Evolutionary conservation across 35 echinoderm and acorn worm genomes (phyloP).

Genomic region (Amphiura filiformis): DNA sequence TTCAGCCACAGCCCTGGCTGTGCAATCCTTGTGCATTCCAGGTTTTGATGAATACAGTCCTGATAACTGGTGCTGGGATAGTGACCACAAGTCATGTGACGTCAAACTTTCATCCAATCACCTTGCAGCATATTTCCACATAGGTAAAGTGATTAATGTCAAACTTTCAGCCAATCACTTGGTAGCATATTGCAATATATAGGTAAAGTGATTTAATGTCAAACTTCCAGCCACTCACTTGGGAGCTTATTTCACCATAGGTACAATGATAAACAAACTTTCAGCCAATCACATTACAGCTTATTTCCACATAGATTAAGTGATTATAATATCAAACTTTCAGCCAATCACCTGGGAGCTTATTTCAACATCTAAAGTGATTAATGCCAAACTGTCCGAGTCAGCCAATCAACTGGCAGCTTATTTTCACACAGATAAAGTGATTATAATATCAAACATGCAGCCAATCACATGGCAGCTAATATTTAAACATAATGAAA

Average conservation of each 20-base stretch:
- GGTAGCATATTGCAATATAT: too few species aligned
- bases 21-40: not conserved
- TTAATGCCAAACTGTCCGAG: too few species aligned
- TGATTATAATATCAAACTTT: slow-evolving; percentile 51
- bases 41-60: slow-evolving; percentile 31
- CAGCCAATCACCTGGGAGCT: slow-evolving; percentile 53
- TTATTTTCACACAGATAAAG: too few species aligned
- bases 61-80: slow-evolving; percentile 89
- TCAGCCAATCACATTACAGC: slow-evolving; percentile 46
- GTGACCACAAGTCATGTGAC: slow-evolving; percentile 68
- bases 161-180: too few species aligned
- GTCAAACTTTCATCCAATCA: slow-evolving; percentile 53
- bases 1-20: not conserved
- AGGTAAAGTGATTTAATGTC: slow-evolving; percentile 4
- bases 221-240: slow-evolving; percentile 64
- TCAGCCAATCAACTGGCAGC: too few species aligned
- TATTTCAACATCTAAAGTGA: too few species aligned
- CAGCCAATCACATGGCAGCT: slow-evolving; percentile 52
- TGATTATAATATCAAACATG: slow-evolving; percentile 55
- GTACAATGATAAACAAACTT: too few species aligned
- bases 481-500: too few species aligned
- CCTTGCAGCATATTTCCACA: slow-evolving; percentile 54
- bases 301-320: slow-evolving; percentile 62
- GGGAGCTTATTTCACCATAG: too few species aligned
- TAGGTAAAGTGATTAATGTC: slow-evolving; percentile 19